These are phyloP conservation scores for Caenorhabditis uteleia DNA, from an alignment of 2,888 invertebrate genomes.

Conservation along the genomic window DNA sequence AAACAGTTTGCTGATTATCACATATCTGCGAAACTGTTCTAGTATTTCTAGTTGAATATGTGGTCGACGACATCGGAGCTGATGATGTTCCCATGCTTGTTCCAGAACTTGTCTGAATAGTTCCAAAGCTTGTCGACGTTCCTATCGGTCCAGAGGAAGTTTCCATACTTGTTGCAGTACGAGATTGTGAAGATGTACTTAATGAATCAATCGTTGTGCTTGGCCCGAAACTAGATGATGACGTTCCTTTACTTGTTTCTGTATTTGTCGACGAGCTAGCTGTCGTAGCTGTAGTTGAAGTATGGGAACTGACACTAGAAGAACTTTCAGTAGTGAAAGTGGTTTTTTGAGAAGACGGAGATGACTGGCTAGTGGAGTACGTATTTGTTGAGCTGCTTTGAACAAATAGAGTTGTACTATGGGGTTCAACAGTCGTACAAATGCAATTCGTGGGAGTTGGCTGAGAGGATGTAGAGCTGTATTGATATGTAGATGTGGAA, in stretches of 20 bases:
- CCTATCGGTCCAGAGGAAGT: too few relatives aligned
- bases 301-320: not conserved
- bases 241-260: not conserved
- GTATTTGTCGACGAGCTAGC: not conserved
- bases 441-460: not conserved
- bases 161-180: not conserved
- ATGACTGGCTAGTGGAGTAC: conserved; percentile 4
- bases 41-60: too few relatives aligned
- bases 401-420: not conserved
- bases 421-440: not conserved
- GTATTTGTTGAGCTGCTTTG: conserved; percentile 1
- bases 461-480: not conserved
- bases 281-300: not conserved
- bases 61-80: too few relatives aligned
- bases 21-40: too few relatives aligned
- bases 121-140: not conserved
- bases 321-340: too few relatives aligned
- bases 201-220: too few relatives aligned
- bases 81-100: not conserved
- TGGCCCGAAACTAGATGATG: too few relatives aligned
- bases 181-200: not conserved
- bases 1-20: too few relatives aligned
- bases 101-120: not conserved
- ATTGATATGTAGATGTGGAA: not conserved
- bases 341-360: conserved; percentile 2